phyloP scores from a whole-genome alignment of 2,797 vertebrate species.

The Chelidonichthys spinosus region DNA sequence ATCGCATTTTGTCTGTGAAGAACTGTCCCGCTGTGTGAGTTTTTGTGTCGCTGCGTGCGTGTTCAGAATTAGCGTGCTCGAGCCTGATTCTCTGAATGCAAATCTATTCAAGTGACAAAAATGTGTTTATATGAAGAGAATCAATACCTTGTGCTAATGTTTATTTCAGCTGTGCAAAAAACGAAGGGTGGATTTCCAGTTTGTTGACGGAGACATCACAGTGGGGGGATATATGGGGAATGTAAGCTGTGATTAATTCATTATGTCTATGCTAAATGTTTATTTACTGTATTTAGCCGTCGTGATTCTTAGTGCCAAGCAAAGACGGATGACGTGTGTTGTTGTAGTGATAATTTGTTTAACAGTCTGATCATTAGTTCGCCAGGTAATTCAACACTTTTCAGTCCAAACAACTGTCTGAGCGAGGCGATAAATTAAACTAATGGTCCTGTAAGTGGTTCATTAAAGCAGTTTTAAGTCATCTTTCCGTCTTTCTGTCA shows the following conservation, averaged over 20 bases:
- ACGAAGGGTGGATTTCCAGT: conserved; percentile 8
- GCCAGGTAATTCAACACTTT: conserved; percentile 47
- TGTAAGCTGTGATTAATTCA: conserved; percentile 12
- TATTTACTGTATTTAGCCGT: conserved; percentile 5
- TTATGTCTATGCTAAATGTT: conserved; percentile 10
- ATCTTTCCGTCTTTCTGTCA: conserved; percentile 52
- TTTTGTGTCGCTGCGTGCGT: conserved; percentile 5
- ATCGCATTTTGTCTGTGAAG: conserved; percentile 17
- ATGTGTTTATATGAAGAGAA: too few species aligned
- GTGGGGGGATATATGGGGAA: neutral
- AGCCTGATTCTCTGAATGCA: conserved; percentile 24
- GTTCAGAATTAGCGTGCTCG: conserved; percentile 30
- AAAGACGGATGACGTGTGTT: conserved; percentile 16
- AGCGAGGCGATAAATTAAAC: conserved; percentile 38
- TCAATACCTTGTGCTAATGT: neutral
- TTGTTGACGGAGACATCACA: conserved; percentile 10
- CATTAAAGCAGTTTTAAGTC: conserved; percentile 35
- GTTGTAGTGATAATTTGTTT: conserved; percentile 22
- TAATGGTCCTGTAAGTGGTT: conserved; percentile 43
- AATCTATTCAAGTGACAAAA: conserved; percentile 1
- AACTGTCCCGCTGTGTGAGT: conserved; percentile 4
- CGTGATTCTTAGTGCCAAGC: neutral
- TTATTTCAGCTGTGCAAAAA: conserved; percentile 19
- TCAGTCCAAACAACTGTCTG: conserved; percentile 37
- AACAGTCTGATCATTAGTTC: conserved; percentile 43